phyloP scores from a whole-genome alignment of 2,888 invertebrate genomes.

The Hipparchia sbordonii region DNA sequence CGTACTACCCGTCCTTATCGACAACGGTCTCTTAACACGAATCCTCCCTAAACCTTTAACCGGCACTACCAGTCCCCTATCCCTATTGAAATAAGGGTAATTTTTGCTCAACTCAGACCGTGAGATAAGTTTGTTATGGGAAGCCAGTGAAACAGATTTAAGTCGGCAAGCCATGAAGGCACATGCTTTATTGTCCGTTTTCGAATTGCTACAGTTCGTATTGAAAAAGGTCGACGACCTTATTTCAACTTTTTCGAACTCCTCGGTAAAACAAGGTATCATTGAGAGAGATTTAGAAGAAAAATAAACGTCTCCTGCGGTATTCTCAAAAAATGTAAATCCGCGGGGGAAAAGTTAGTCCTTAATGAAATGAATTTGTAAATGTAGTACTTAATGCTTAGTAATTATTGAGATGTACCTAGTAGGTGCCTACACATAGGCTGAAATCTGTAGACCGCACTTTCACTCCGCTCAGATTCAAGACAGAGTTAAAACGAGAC shows the following conservation, averaged over 20 bases:
- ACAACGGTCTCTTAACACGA: constrained; percentile 32
- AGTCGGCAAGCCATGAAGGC: constrained; percentile 30
- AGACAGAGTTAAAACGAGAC: too few species aligned
- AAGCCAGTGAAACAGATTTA: constrained; percentile 27
- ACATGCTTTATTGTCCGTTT: constrained; percentile 21
- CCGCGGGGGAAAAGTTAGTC: too few species aligned
- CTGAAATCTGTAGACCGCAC: too few species aligned
- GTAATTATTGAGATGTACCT: too few species aligned
- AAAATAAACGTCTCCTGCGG: too few species aligned
- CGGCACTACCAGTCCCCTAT: background rate
- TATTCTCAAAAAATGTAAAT: too few species aligned
- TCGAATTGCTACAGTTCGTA: constrained; percentile 3
- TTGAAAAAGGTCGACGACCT: constrained; percentile 4
- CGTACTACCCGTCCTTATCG: constrained; percentile 29
- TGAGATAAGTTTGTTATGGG: constrained; percentile 11
- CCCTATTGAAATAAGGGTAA: constrained; percentile 7
- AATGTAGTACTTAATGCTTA: too few species aligned
- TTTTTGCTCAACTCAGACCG: background rate
- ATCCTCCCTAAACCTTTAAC: constrained; percentile 18
- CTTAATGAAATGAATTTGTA: too few species aligned
- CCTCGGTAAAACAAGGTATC: too few species aligned
- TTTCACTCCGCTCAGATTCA: too few species aligned
- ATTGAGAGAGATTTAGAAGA: too few species aligned
- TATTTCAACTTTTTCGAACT: background rate
- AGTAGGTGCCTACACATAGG: too few species aligned